Conservation (phyloP, 2,797 vertebrate species). For the Bovichtus diacanthus region DNA sequence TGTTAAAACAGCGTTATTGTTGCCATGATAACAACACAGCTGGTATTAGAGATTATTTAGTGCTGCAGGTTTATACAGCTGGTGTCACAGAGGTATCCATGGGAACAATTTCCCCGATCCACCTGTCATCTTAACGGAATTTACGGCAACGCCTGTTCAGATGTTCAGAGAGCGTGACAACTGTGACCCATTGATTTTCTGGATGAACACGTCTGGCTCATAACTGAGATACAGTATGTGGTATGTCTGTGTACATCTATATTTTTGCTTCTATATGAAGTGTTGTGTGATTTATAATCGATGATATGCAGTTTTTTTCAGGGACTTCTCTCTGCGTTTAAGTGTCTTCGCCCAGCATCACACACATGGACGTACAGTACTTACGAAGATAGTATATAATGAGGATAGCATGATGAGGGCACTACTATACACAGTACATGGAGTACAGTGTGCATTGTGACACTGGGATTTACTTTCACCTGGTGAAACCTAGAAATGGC, state of each 20-base stretch:
- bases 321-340: neutral
- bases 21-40: constrained; percentile 62
- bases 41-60: constrained; percentile 42
- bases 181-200: constrained; percentile 48
- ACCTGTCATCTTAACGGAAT: constrained; percentile 29
- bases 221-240: neutral
- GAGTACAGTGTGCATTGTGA: neutral
- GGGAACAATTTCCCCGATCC: constrained; percentile 40
- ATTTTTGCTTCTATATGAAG: neutral
- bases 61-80: constrained; percentile 33
- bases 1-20: constrained; percentile 41
- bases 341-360: neutral
- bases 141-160: constrained; percentile 28
- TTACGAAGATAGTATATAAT: neutral
- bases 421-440: neutral
- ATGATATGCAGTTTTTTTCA: neutral
- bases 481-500: neutral
- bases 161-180: constrained; percentile 18
- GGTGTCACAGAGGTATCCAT: constrained; percentile 45
- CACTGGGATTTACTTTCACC: neutral
- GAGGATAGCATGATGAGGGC: neutral
- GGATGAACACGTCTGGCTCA: constrained; percentile 5
- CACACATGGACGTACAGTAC: neutral
- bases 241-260: neutral
- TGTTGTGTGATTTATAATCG: neutral